These are phyloP conservation scores for Prosapia bicincta DNA, from an alignment of 2,888 invertebrate genomes.

Conservation along the genomic window DNA sequence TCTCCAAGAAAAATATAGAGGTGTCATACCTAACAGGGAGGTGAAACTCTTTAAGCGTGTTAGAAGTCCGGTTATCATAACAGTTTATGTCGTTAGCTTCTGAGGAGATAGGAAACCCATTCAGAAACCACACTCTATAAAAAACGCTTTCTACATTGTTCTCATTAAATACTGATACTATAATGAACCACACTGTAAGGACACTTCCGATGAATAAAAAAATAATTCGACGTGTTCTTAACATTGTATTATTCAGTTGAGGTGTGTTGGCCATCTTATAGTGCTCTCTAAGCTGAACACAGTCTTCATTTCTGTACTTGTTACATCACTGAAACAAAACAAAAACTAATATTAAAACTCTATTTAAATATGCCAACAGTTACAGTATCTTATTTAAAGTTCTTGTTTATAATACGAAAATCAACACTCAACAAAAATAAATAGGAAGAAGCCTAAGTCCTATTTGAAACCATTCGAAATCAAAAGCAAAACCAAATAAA, in stretches of 20 bases:
- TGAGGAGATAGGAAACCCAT: conserved; percentile 2
- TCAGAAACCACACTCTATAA: conserved; percentile 11
- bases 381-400: no score
- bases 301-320: background rate
- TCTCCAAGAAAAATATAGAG: conserved; percentile 65
- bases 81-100: conserved; percentile 29
- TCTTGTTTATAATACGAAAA: no score
- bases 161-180: background rate
- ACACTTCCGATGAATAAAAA: background rate
- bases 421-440: no score
- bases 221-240: conserved; percentile 6
- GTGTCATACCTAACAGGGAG: conserved; percentile 23
- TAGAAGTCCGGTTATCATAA: conserved; percentile 15
- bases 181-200: background rate
- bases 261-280: background rate
- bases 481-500: no score
- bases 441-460: no score
- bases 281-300: background rate
- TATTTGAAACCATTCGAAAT: no score
- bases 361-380: no score
- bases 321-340: background rate
- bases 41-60: background rate
- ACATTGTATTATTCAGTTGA: background rate
- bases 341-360: no score
- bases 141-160: background rate